Evolutionary conservation across 2,113 vertebrate species (phyloP).

Genomic region (Rhineura floridana): DNA sequence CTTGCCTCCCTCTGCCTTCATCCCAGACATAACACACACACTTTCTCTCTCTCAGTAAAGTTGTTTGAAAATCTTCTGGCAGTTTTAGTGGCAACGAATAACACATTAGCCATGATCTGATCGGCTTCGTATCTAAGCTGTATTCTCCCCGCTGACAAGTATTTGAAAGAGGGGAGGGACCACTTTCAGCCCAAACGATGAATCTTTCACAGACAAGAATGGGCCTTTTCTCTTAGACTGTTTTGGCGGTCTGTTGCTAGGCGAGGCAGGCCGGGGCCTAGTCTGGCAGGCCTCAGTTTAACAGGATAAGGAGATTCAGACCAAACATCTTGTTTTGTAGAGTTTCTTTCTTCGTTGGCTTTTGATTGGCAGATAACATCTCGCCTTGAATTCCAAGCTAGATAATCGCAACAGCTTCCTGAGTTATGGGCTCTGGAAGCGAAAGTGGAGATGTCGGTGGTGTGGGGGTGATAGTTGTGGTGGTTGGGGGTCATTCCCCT

Average conservation of each 20-base stretch:
- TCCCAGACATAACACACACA: constrained; percentile 47
- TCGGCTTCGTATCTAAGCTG: constrained; percentile 80
- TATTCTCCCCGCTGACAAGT: constrained; percentile 83
- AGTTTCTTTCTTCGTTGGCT: constrained; percentile 44
- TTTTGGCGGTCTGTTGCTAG: constrained; percentile 80
- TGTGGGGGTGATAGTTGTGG: background rate
- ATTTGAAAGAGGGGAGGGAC: constrained; percentile 79
- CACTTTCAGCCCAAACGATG: constrained; percentile 80
- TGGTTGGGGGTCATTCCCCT: background rate
- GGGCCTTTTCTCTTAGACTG: constrained; percentile 74
- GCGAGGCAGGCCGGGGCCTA: constrained; percentile 66
- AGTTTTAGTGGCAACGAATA: constrained; percentile 86
- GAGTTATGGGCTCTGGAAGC: constrained; percentile 45
- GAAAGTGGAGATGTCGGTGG: constrained; percentile 13
- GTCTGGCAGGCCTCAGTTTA: constrained; percentile 60
- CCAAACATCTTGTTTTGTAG: constrained; percentile 71
- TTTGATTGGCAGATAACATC: constrained; percentile 76
- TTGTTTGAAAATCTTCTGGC: constrained; percentile 87
- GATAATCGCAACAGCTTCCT: constrained; percentile 49
- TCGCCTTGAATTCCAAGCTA: constrained; percentile 12
- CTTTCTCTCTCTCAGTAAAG: constrained; percentile 75
- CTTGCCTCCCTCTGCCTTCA: constrained; percentile 35
- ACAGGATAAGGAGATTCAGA: constrained; percentile 66
- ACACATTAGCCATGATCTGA: constrained; percentile 92
- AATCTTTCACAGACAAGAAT: constrained; percentile 80